These are phyloP conservation scores for Idaea aversata DNA, from an alignment of 2,888 invertebrate species.

Conservation along the genomic window DNA sequence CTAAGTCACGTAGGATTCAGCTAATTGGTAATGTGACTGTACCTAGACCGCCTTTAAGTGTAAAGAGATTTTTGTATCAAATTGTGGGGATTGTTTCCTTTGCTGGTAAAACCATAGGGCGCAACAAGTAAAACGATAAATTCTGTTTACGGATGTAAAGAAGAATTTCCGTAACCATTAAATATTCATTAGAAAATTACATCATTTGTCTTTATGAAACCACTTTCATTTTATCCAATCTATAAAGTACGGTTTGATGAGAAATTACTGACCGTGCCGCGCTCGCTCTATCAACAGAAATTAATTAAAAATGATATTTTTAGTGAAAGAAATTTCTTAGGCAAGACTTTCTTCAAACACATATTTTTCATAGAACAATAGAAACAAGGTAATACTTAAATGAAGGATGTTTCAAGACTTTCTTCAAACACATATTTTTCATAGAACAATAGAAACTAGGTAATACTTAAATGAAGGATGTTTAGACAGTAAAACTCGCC, in stretches of 20 bases:
- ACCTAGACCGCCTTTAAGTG: not conserved
- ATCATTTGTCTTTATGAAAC: slow-evolving; percentile 7
- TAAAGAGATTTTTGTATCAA: not conserved
- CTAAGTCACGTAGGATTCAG: too few species aligned
- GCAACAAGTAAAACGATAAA: not conserved
- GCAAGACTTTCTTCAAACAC: not conserved
- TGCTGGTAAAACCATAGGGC: slow-evolving; percentile 1
- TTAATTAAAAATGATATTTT: not conserved
- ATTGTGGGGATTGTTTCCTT: not conserved
- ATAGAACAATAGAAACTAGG: too few species aligned
- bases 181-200: slow-evolving; percentile 7
- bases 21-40: not conserved
- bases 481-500: too few species aligned
- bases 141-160: slow-evolving; percentile 1
- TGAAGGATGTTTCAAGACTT: not conserved
- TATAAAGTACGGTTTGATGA: not conserved
- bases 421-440: too few species aligned
- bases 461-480: too few species aligned
- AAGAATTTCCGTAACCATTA: slow-evolving; percentile 6
- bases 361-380: too few species aligned
- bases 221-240: slow-evolving; percentile 10
- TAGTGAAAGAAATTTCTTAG: not conserved
- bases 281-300: not conserved
- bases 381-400: too few species aligned
- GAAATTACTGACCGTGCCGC: not conserved